Conservation (phyloP, 2,113 vertebrate genomes). For the Passer montanus region DNA sequence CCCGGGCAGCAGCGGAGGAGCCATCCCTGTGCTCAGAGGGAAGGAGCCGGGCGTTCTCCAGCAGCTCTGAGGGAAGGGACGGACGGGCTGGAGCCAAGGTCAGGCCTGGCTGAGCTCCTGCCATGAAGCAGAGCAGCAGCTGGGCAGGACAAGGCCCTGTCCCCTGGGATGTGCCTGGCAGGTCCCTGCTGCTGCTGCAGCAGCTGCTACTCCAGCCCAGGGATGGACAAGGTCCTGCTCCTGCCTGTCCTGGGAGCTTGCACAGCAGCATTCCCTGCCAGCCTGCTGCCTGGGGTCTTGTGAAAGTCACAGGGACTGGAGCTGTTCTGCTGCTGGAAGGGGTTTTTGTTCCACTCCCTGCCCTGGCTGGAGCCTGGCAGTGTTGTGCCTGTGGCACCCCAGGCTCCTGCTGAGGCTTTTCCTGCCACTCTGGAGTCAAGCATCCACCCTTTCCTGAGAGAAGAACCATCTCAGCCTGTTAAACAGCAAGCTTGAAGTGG, state of each 20-base stretch:
- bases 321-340: background rate
- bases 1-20: rapidly evolving
- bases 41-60: background rate
- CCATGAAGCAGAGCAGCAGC: background rate
- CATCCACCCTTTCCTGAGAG: background rate
- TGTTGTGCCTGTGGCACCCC: background rate
- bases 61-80: background rate
- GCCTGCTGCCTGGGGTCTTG: background rate
- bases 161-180: background rate
- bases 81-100: background rate
- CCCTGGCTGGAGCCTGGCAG: background rate
- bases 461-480: background rate
- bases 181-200: background rate
- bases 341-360: rapidly evolving
- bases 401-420: background rate
- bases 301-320: background rate
- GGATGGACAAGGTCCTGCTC: background rate
- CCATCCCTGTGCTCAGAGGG: background rate
- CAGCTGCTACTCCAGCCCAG: background rate
- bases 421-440: background rate
- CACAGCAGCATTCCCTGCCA: background rate
- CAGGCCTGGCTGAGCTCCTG: background rate
- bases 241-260: background rate
- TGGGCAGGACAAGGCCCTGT: background rate
- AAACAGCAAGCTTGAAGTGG: background rate